Base-by-base conservation (phyloP, 2,113 vertebrate species). In the Kryptolebias marmoratus region DNA sequence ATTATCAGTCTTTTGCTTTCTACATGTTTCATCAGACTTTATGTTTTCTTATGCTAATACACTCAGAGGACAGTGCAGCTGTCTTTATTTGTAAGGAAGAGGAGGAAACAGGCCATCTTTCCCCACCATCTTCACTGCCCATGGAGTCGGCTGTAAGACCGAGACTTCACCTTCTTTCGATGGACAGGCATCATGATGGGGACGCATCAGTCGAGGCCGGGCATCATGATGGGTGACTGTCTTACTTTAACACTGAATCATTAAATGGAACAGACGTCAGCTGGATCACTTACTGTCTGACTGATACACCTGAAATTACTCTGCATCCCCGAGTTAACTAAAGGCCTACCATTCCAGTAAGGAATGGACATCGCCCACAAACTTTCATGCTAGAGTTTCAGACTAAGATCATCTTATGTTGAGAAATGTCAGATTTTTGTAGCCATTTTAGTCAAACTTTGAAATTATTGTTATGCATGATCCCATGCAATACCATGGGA, bases 141-240 rank as follows among this genome's bases (percentile, higher is more conserved):
- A 55, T 30, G 52, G 44, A 31, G 42, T 69, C 73, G 12, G 69
- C 71, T 49, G 28, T 66, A 11, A 69, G 47, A 42, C 75, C 62
- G 28, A 68, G 15, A 36, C 60, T 57, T 58, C 62, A 66, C 30
- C 18, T 65, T 5, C 16, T 80, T 27, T 61, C 81, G 0, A 2
- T 31, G 4, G 86, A 47, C 32, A 65, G 71, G 68, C 59, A 73
- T 0, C 18, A 27, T 16, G 58, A 54, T 10, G 74, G 73, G 31
- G 78, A 80, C 44, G 70, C 57, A 22, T 65, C 80, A 56, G 28
- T 36, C 0, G 65, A 81, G 47, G 22, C 75, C 78, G 57, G 64
- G 36, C 68, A 71, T 39, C 65, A 77, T 31, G 73, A 87, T 2
- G 13, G 84, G 89, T 89, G 50, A 85, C 16, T 64, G 39, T 42